A percentile compares a stretch with the other conserved stretches of the same genome.
Conservation (phyloP, 35 echinoderm and acorn worm genomes). For the Nesometra sesokonis region DNA sequence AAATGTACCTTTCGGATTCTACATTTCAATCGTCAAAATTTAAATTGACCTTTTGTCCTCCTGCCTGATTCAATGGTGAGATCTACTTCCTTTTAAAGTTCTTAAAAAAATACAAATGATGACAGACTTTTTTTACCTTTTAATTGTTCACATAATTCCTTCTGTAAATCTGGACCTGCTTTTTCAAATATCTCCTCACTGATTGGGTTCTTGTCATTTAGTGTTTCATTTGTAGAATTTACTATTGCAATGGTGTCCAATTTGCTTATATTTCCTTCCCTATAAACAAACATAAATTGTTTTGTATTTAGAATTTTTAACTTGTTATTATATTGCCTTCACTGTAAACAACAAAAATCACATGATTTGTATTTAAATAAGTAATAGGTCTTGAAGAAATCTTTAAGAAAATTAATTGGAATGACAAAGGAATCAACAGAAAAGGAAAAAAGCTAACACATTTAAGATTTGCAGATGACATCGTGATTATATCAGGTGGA, state of each 20-base stretch:
- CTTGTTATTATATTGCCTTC: too few species aligned
- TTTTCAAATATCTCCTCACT: slow-evolving; percentile 52
- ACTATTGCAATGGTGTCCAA: slow-evolving; percentile 63
- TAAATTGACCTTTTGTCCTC: too few species aligned
- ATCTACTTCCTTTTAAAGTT: too few species aligned
- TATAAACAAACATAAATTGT: slow-evolving; percentile 7
- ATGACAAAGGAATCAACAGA: too few species aligned
- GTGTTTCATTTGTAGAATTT: slow-evolving; percentile 76
- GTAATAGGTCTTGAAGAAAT: neutral
- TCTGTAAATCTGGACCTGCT: slow-evolving; percentile 64
- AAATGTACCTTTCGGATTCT: neutral
- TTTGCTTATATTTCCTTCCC: slow-evolving; percentile 63
- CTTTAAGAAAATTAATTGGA: too few species aligned
- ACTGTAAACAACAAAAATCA: neutral
- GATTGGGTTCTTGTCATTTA: slow-evolving; percentile 65
- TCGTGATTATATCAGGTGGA: too few species aligned
- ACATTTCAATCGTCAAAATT: neutral
- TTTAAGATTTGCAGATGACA: too few species aligned
- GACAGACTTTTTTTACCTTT: slow-evolving; percentile 35
- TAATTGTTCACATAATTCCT: slow-evolving; percentile 45
- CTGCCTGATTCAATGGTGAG: too few species aligned
- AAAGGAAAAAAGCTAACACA: too few species aligned
- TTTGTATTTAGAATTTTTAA: too few species aligned
- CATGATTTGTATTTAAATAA: neutral
- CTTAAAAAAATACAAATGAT: too few species aligned